phyloP scores from a whole-genome alignment of 2,113 vertebrate genomes.

The Willisornis vidua region DNA sequence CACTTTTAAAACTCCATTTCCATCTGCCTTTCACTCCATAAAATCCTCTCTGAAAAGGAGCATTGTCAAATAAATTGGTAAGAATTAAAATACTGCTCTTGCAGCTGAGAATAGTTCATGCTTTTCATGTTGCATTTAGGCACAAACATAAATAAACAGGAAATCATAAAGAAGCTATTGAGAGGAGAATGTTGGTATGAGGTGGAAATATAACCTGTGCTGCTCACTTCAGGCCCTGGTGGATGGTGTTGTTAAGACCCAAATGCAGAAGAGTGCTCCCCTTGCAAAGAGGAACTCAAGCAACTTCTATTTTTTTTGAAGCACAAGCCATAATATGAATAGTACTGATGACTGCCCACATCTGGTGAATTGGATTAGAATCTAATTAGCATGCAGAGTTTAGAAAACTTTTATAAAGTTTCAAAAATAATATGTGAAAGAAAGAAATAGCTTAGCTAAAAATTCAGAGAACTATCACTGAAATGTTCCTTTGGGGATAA shows the following conservation, averaged over 20 bases:
- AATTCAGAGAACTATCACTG: neutral
- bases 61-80: neutral
- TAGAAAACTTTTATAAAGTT: neutral
- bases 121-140: neutral
- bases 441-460: neutral
- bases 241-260: neutral
- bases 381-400: neutral
- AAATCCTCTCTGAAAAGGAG: neutral
- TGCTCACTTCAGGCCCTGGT: neutral
- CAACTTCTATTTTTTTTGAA: accelerated
- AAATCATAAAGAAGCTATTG: neutral
- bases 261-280: neutral
- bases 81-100: neutral
- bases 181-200: neutral
- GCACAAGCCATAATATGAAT: neutral
- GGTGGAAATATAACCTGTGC: neutral
- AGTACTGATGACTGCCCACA: neutral
- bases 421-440: neutral
- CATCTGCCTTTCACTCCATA: neutral
- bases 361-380: neutral
- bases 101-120: neutral
- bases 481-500: neutral
- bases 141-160: neutral
- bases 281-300: neutral
- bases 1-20: neutral